Conservation (phyloP, 2,113 vertebrate species). For the Phodopus roborovskii region DNA sequence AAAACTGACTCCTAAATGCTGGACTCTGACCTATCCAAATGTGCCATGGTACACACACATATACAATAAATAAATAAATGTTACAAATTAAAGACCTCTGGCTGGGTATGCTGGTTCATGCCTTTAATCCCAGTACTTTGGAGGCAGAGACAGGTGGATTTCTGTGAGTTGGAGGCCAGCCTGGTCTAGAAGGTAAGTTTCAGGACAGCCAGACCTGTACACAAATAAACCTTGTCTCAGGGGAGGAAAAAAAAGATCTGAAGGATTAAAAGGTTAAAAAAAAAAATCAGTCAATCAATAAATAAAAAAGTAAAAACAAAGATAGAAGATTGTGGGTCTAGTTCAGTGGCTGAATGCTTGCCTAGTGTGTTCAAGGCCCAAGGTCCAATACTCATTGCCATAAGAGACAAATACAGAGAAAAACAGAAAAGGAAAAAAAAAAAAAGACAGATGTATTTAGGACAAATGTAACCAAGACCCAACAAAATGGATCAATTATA, state of each 20-base stretch:
- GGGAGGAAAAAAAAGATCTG: not conserved
- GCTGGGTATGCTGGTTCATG: not conserved
- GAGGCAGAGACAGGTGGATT: not conserved
- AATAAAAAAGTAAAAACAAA: not conserved
- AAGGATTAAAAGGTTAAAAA: not conserved
- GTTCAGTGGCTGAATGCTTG: not conserved
- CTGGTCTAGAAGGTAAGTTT: not conserved
- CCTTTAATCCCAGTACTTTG: not conserved
- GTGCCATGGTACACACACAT: not conserved
- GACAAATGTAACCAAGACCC: not conserved
- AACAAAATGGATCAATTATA: slow-evolving; percentile 45
- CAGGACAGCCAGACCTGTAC: not conserved
- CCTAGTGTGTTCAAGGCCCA: not conserved
- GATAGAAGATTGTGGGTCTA: not conserved
- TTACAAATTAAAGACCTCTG: not conserved
- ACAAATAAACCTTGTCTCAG: not conserved
- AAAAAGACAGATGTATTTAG: not conserved
- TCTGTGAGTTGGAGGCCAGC: not conserved
- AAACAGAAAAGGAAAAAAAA: too few species aligned
- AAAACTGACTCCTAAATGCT: not conserved
- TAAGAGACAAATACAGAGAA: not conserved
- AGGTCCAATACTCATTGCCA: not conserved
- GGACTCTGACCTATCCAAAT: not conserved
- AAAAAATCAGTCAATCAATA: not conserved
- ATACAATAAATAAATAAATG: not conserved